Evolutionary conservation across 2,797 vertebrate genomes (phyloP), one percentile per base, ranked within the genome.

Genomic region (Gadopsis marmoratus): DNA sequence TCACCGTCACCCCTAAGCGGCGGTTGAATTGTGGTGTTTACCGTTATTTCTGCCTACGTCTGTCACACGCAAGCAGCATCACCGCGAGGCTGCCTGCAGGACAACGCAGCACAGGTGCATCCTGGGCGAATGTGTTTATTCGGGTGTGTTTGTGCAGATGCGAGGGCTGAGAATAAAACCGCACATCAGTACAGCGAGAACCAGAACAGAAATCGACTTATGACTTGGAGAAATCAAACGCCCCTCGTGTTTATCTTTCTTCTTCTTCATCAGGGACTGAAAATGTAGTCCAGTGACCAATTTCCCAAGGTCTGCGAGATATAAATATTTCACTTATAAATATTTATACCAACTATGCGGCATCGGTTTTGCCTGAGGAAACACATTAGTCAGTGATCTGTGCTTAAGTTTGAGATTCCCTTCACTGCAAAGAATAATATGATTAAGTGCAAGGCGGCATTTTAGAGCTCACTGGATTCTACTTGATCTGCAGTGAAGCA

Each of bases 271-370:
- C n/a, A 48, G 43, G 66, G 74, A 80, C 67, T 79, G 61, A 59
- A 85, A 86, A 90, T 81, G 72, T 81, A 85, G 81, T 79, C 83
- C 81, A 87, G 68, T 17, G 0, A 85, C 81, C 77, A 85, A 81
- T 88, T 89, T 86, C 54, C 72, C 78, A 68, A 72, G 72, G 76
- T 84, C 76, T 75, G 33, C 5, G 48, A 85, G 84, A 85, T 89
- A 87, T 89, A 87, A 90, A 91, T 89, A 91, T 86, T 89, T 87
- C 86, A 88, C 89, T 90, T 79, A 91, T 91, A 86, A 89, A 92
- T 93, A 92, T 92, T 91, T 91, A 91, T 89, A 80, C 48, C 60
- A 67, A 76, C 80, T 71, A 68, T 83, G 85, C 81, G n/a, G 89
- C 84, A 76, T 88, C 56, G 13, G 81, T 83, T 87, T 87, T 60